Conservation (phyloP, 2,797 vertebrate genomes). For the Poecile montanus region DNA sequence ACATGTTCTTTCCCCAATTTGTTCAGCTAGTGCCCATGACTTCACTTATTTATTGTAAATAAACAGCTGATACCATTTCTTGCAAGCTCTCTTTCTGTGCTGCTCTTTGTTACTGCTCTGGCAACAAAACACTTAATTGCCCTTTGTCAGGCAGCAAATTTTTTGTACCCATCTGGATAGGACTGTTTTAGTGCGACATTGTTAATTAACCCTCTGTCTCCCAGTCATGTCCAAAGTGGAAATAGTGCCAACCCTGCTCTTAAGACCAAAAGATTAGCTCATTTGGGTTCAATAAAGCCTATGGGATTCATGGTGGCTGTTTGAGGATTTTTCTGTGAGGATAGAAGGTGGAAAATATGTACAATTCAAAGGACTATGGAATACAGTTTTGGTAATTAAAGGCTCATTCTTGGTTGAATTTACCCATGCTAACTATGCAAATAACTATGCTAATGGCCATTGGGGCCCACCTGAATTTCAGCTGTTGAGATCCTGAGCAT, state of each 20-base stretch:
- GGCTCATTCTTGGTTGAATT: not conserved
- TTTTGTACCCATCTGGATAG: constrained; percentile 39
- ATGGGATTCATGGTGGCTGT: not conserved
- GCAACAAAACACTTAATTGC: constrained; percentile 52
- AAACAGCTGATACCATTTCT: constrained; percentile 64
- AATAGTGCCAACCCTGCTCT: not conserved
- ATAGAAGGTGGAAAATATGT: not conserved
- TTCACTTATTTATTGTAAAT: constrained; percentile 70
- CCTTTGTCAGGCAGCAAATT: constrained; percentile 52
- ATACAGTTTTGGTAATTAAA: not conserved
- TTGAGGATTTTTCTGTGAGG: not conserved
- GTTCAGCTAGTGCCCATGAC: constrained; percentile 48
- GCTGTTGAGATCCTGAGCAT: not conserved
- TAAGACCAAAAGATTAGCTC: not conserved
- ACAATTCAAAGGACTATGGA: not conserved
- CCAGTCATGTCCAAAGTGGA: not conserved
- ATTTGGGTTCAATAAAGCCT: not conserved
- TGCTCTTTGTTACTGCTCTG: constrained; percentile 51
- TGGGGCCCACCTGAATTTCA: not conserved
- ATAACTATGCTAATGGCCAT: not conserved
- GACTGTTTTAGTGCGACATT: not conserved
- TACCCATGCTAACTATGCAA: not conserved
- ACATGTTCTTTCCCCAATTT: constrained; percentile 26
- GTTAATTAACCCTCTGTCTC: constrained; percentile 51
- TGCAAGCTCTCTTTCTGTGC: constrained; percentile 52